Evolutionary conservation across 2,797 vertebrate species (phyloP), one percentile per base, ranked within the genome.

Genomic region (Leucoraja ocellata): DNA sequence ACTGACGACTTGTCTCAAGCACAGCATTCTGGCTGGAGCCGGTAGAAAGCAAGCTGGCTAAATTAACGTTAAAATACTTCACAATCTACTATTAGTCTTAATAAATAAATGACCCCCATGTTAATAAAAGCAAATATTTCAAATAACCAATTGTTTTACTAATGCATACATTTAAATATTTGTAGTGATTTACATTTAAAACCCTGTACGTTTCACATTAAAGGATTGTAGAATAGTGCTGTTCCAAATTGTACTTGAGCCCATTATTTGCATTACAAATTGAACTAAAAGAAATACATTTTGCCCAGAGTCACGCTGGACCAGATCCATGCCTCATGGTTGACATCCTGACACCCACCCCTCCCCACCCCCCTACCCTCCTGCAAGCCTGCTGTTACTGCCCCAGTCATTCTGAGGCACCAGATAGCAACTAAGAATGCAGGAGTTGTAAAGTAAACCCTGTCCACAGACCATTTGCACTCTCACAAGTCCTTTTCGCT

Each of bases 281-380:
- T 91, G 71, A 91, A 74, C 25, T 74, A 91, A 46, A n/a, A 23
- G 39, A n/a, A 92, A 92, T 76, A 76, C 5, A 46, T 54, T 76
- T 92, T 92, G 73, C 76, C 11, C 39, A 54, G 18, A 61, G 63
- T 74, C 23, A 23, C 18, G 6, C 21, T 74, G 5, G 18, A 74
- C 16, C 71, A 21, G 71, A 25, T 74, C 71, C 18, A 74, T 74
- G 71, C 21, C 21, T 25, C 16, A 68, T 68, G 10, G 16, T 68
- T 68, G 65, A 11, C 65, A 68, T 1, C 65, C 13, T 68, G 65
- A 54, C 46, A 54, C 46, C 65, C 65, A 11, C 10, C 16, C 68
- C 68, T 54, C 46, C 46, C 46, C 46, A 54, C 4, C 46, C 46
- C 46, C 46, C 4, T 5, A 54, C 4, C 46, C 46, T 46, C 5